Evolutionary conservation across 2,113 vertebrate species (phyloP).

Genomic region (Aleadryas rufinucha): DNA sequence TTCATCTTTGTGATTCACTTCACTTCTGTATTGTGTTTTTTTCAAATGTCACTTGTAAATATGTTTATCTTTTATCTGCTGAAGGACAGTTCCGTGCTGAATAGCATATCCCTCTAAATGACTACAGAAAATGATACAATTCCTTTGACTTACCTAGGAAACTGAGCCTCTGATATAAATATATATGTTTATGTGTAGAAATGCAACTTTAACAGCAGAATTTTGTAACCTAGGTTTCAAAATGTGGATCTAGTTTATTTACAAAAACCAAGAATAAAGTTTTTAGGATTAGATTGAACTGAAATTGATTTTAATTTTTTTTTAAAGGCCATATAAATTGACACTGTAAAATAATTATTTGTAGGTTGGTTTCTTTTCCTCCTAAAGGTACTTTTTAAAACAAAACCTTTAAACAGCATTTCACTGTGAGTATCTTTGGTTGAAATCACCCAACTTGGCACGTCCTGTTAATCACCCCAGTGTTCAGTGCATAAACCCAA

Average conservation of each 20-base stretch:
- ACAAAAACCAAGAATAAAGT: neutral
- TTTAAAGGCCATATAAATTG: neutral
- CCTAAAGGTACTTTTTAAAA: neutral
- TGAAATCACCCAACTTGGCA: neutral
- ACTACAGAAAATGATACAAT: neutral
- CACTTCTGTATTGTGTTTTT: neutral
- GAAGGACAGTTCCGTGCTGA: neutral
- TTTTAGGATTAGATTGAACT: neutral
- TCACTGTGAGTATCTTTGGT: neutral
- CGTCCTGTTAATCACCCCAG: neutral
- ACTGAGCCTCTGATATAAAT: neutral
- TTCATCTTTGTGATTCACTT: neutral
- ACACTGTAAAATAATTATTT: neutral
- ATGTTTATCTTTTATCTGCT: neutral
- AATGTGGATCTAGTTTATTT: neutral
- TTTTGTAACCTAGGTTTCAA: neutral
- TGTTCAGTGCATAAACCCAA: neutral
- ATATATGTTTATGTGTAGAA: neutral
- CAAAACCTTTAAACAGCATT: neutral
- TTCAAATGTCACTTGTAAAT: neutral
- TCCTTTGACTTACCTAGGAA: neutral
- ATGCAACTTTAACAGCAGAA: neutral
- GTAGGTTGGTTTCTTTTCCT: neutral
- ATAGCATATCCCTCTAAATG: neutral
- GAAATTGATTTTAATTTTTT: neutral